phyloP scores from a whole-genome alignment of 2,113 vertebrate species.

The Polypterus senegalus region DNA sequence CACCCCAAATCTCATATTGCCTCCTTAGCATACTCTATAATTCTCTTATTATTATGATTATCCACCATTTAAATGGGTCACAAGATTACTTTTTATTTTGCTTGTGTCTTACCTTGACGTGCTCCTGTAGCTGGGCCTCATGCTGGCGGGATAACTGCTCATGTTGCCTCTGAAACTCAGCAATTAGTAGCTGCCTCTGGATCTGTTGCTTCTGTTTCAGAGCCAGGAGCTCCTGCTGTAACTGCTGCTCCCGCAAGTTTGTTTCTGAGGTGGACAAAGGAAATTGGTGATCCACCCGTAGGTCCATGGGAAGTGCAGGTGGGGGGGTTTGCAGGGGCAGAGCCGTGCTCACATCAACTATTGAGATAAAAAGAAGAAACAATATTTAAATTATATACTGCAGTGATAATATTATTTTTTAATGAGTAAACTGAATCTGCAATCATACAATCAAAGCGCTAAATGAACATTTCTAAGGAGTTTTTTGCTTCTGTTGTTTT shows the following conservation, averaged over 20 bases:
- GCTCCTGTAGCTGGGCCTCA: conserved; percentile 86
- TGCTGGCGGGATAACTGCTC: conserved; percentile 92
- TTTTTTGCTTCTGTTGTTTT: too few species aligned
- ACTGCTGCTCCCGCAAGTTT: conserved; percentile 72
- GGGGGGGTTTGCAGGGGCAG: conserved; percentile 80
- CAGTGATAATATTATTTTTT: too few species aligned
- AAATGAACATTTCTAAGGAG: too few species aligned
- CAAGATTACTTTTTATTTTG: too few species aligned
- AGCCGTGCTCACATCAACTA: conserved; percentile 80
- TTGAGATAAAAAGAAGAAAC: conserved; percentile 1
- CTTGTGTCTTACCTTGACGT: conserved; percentile 66
- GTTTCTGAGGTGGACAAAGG: conserved; percentile 56
- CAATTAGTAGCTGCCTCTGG: conserved; percentile 88
- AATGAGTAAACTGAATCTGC: too few species aligned
- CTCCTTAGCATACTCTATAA: too few species aligned
- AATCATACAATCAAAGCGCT: too few species aligned
- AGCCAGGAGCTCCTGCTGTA: conserved; percentile 87
- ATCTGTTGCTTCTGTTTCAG: conserved; percentile 97
- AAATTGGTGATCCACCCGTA: conserved; percentile 84
- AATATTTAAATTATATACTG: too few species aligned
- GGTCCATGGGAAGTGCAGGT: conserved; percentile 78
- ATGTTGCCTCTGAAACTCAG: conserved; percentile 90
- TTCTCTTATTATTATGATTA: too few species aligned
- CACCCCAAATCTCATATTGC: too few species aligned
- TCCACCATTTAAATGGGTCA: too few species aligned